Conservation (phyloP, 2,888 invertebrate species). For the Drepana falcataria region DNA sequence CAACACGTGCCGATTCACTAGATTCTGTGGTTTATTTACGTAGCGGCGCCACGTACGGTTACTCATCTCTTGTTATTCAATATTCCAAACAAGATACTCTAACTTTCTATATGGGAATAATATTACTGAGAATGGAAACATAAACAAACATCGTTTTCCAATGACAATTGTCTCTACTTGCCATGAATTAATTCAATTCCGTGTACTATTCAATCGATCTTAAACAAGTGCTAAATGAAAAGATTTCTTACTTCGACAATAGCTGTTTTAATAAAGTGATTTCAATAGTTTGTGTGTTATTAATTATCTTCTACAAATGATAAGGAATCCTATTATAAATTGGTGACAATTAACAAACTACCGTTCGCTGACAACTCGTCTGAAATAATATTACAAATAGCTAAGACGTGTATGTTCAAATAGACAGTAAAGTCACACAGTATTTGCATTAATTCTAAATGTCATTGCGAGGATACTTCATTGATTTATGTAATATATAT, state of each 20-base stretch:
- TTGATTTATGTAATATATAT: too few species aligned
- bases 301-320: too few species aligned
- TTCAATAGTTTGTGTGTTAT: too few species aligned
- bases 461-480: too few species aligned
- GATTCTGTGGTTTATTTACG: conserved; percentile 2
- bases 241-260: too few species aligned
- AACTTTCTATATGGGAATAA: background rate
- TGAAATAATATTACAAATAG: background rate
- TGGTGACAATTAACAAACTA: background rate
- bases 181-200: background rate
- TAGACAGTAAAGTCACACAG: too few species aligned
- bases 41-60: background rate
- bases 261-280: too few species aligned
- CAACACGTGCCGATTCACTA: conserved; percentile 1
- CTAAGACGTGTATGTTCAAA: too few species aligned
- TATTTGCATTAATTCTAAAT: too few species aligned
- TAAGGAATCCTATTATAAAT: background rate
- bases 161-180: background rate
- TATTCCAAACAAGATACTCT: background rate
- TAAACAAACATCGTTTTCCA: background rate
- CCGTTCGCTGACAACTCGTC: background rate
- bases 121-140: background rate
- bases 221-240: too few species aligned
- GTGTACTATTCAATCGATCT: too few species aligned
- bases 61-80: background rate